Base-by-base conservation (phyloP, 2,888 invertebrate genomes). In the Serripes groenlandicus region DNA sequence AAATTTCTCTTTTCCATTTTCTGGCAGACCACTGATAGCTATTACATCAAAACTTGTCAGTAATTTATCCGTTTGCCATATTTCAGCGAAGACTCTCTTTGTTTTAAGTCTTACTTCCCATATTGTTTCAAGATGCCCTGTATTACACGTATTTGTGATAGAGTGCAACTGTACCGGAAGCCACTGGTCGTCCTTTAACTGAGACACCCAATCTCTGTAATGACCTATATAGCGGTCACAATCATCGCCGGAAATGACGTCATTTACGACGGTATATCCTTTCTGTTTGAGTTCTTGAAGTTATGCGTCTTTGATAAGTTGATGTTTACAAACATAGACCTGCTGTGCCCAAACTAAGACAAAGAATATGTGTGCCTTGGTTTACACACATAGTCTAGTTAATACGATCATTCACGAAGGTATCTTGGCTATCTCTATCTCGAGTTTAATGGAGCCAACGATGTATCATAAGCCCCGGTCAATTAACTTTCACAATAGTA, bases 51-150 rank as follows among this genome's bases (percentile, higher is more conserved):
- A 75, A 79, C 91, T 91, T 3, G 89, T 88, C 37, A 90, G 71
- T 9, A 92, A 85, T 68, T 92, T 92, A 0, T 90, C 88, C 11
- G 92, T 92, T 11, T 86, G 85, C 91, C 91, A 92, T 2, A 92
- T 28, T 18, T 86, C 72, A 3, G 86, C 74, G 78, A 92, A 92
- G 3, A 92, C 88, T 3, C 85, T 73, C 54, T 90, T 90, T 0
- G 90, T 81, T 58, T 84, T 78, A 5, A 91, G 84, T 3, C 92
- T 64, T 9, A 86, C 85, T 7, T 70, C 71, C 92, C 91, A 92
- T n/a, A 89, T 82, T 3, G 87, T 58, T 3, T 85, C 81, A 30
- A 87, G 78, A 75, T 91, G 90, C 4, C 89, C 89, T 28, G 85
- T 81, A n/a, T 83, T 86, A 78, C 90, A 90, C 1, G 71, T 71